Percentiles rank a stretch among this genome's conserved stretches.
Evolutionary conservation across 1,140 invertebrate species (phyloP).

Genomic region (Drosophila obscura): DNA sequence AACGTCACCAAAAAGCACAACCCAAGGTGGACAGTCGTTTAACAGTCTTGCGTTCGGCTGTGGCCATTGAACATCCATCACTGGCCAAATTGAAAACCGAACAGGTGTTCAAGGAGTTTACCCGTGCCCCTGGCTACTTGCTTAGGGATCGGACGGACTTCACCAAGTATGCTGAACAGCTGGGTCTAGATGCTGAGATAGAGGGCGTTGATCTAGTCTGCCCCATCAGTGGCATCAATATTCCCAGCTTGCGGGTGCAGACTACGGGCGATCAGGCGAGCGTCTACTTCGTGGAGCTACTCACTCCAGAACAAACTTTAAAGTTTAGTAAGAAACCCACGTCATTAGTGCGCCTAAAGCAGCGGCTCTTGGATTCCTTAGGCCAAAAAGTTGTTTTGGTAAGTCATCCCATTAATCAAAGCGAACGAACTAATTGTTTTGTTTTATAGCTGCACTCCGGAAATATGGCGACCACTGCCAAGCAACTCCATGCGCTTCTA

Average conservation of each 20-base stretch:
- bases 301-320: slow-evolving; percentile 54
- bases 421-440: neutral
- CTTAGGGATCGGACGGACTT: slow-evolving; percentile 55
- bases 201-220: slow-evolving; percentile 65
- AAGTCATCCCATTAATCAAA: slow-evolving; percentile 20
- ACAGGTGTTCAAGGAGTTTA: slow-evolving; percentile 57
- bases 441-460: slow-evolving; percentile 45
- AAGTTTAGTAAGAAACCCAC: slow-evolving; percentile 61
- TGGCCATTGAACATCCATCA: slow-evolving; percentile 66
- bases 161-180: slow-evolving; percentile 37
- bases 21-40: slow-evolving; percentile 78
- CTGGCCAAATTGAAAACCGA: slow-evolving; percentile 26
- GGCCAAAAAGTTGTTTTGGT: slow-evolving; percentile 71
- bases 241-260: slow-evolving; percentile 67
- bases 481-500: slow-evolving; percentile 48
- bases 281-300: slow-evolving; percentile 64
- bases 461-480: slow-evolving; percentile 55
- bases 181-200: slow-evolving; percentile 48
- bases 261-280: slow-evolving; percentile 31
- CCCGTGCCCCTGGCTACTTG: slow-evolving; percentile 58
- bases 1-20: slow-evolving; percentile 42
- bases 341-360: slow-evolving; percentile 61
- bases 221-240: slow-evolving; percentile 70
- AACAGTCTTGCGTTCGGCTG: slow-evolving; percentile 57
- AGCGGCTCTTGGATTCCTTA: slow-evolving; percentile 56